phyloP scores from a whole-genome alignment of 2,113 vertebrate genomes.

The Hirundichthys speculiger region DNA sequence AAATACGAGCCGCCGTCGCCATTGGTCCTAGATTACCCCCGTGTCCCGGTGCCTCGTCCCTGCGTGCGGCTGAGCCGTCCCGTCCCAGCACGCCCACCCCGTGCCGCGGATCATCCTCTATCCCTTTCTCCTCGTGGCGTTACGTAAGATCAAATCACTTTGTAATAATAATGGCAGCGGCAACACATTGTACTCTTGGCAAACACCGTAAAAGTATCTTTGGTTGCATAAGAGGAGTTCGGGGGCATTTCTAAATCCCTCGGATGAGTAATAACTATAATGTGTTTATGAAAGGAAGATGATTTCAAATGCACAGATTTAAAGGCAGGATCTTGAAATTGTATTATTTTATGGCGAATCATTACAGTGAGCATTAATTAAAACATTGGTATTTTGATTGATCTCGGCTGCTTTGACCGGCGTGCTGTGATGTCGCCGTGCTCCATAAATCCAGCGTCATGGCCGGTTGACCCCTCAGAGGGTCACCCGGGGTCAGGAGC shows the following conservation, averaged over 20 bases:
- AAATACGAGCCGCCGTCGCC: constrained; percentile 3
- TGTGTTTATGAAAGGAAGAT: background rate
- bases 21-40: constrained; percentile 25
- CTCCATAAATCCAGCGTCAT: no score
- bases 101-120: constrained; percentile 40
- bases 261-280: constrained; percentile 9
- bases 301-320: background rate
- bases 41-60: constrained; percentile 3
- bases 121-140: constrained; percentile 45
- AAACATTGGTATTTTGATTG: no score
- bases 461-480: no score
- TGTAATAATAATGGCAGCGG: constrained; percentile 52
- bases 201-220: constrained; percentile 25
- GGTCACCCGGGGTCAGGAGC: no score
- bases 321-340: no score
- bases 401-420: no score
- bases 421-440: no score
- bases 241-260: constrained; percentile 10
- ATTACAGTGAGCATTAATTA: no score
- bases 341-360: no score
- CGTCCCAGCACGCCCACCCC: background rate
- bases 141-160: constrained; percentile 65
- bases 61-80: constrained; percentile 25
- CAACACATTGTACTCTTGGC: constrained; percentile 45
- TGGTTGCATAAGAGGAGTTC: constrained; percentile 39